Base-by-base conservation (phyloP, 2,797 vertebrate species). In the Schizothorax lantsangensis region DNA sequence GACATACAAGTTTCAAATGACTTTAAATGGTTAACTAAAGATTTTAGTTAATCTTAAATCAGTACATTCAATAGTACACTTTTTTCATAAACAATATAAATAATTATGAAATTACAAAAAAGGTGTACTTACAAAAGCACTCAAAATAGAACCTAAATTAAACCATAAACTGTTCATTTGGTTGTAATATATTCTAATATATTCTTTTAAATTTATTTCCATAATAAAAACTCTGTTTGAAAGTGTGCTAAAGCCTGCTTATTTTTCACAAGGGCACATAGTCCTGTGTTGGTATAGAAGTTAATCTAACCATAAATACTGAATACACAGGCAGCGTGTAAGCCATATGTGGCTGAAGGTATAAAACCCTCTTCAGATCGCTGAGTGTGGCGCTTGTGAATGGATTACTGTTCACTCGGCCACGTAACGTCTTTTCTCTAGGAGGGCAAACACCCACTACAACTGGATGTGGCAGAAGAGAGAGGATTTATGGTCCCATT, bases 321-420 rank as follows among this genome's bases (percentile, higher is more conserved):
- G 66, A 87, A 86, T 86, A 84, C 77, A 77, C 88, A 86, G 64
- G 69, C 69, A 49, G 62, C 54, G 62, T 87, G 71, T 77, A 81
- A 86, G 80, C 86, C 57, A 83, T 66, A 66, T 86, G 84, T 69
- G 85, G 83, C 74, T 36, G 36, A 72, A 77, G 52, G 73, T 74
- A 64, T 84, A 85, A 91, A 88, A 77, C 86, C 90, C 89, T 89
- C 91, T 91, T 88, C 80, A 88, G 81, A 81, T 89, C 83, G 81
- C 89, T 88, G 88, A 91, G 68, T 72, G 38, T 40, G 59, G 72
- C 47, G 73, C 86, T 88, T 89, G 85, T 88, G 88, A 91, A 88
- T 90, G 91, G 88, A 91, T 90, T 89, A 89, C 84, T 88, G 90
- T 88, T 88, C 84, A 80, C 84, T 91, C 91, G 91, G 89, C 88